Evolutionary conservation across 2,888 invertebrate species (phyloP).

Genomic region (Pachliopta kotzebuea): DNA sequence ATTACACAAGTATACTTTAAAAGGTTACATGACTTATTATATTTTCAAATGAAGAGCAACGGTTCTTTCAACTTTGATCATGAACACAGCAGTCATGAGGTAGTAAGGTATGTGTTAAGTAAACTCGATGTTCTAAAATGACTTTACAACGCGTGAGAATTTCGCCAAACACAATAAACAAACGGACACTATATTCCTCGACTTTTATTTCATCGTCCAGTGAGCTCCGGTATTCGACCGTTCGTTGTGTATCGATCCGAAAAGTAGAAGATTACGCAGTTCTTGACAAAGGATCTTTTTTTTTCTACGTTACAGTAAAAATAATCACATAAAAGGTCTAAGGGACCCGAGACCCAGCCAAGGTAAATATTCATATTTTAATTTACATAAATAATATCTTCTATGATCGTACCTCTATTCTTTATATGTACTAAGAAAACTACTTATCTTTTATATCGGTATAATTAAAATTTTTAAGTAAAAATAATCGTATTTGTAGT

Average conservation of each 20-base stretch:
- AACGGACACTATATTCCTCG: constrained; percentile 50
- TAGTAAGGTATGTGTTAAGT: constrained; percentile 12
- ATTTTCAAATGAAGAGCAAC: not conserved
- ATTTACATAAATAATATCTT: not conserved
- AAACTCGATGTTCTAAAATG: constrained; percentile 14
- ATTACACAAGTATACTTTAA: no score
- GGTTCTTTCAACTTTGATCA: not conserved
- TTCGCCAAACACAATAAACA: constrained; percentile 65
- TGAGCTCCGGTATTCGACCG: constrained; percentile 41
- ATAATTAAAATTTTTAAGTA: no score
- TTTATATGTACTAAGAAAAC: not conserved
- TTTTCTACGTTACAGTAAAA: constrained; percentile 16
- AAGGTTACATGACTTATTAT: no score
- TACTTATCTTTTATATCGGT: no score
- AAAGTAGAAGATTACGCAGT: constrained; percentile 36
- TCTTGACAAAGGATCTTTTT: constrained; percentile 44
- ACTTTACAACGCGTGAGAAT: constrained; percentile 46
- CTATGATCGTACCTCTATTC: not conserved
- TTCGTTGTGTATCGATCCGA: constrained; percentile 47
- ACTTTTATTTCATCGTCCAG: constrained; percentile 54
- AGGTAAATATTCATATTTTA: constrained; percentile 21
- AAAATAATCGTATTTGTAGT: no score
- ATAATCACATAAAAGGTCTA: constrained; percentile 31
- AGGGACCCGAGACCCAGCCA: constrained; percentile 28
- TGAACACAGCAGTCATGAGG: not conserved